Base-by-base conservation (phyloP, 2,888 invertebrate species). In the Agelastica alni region DNA sequence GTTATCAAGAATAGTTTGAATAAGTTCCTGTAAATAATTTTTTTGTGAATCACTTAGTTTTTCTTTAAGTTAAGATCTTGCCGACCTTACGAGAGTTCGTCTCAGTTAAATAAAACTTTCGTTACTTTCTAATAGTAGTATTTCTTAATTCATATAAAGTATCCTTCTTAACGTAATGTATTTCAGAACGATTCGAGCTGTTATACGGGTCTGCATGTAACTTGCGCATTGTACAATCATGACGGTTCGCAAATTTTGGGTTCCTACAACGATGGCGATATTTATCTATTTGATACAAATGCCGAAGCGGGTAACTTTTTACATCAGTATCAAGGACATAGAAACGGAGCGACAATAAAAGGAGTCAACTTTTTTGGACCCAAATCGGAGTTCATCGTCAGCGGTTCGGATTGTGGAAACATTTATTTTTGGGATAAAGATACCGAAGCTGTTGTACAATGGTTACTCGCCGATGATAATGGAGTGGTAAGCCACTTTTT, bases 321-420 rank as follows among this genome's bases (percentile, higher is more conserved):
- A 0, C 81, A 81, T 55, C 76, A 78, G 5, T 85, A 83, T 69
- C 78, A 79, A 59, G 85, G 85, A 0, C 84, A 84, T 68, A 78
- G 87, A 34, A 61, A 58, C 34, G 55, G 58, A 5, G 58, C 58
- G 6, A 60, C 60, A 3, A 65, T 66, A 32, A 96, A 96, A 77
- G 93, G 94, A 1, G 94, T 96, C 0, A 89, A 93, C 68, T 97
- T 93, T 79, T 96, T 92, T 77, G 97, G 97, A 0, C 91, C 94
- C 0, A 84, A 85, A 64, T 93, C 93, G 62, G 91, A 97, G 75
- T 97, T 86, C 73, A 80, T 97, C 2, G 86, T 96, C 6, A 95
- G 95, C 34, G 97, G 97, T 1, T 95, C 94, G 2, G 96, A 97
- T 75, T 96, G 96, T 77, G 90, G 93, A 4, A 85, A 95, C 71